phyloP scores from a whole-genome alignment of 2,888 invertebrate genomes.

The Pachycephus smyrnensis region DNA sequence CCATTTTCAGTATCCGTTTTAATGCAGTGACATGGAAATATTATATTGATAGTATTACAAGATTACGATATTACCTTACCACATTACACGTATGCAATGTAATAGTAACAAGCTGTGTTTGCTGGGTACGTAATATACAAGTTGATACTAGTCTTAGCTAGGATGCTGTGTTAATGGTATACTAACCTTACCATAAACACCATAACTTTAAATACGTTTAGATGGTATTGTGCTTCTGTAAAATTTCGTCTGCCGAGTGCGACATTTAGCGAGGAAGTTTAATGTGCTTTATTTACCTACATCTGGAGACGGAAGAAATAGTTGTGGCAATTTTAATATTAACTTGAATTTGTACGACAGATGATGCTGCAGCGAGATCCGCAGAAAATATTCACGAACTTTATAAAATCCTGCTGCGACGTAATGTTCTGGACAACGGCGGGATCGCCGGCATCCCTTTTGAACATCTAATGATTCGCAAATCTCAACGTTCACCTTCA shows the following conservation, averaged over 20 bases:
- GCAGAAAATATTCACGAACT: slow-evolving; percentile 47
- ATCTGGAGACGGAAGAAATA: neutral
- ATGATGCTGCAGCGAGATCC: slow-evolving; percentile 13
- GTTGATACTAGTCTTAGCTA: neutral
- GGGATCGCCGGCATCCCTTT: slow-evolving; percentile 32
- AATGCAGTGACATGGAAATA: too few species aligned
- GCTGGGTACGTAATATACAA: too few species aligned
- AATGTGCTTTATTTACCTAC: neutral
- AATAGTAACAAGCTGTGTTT: too few species aligned
- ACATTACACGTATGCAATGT: too few species aligned
- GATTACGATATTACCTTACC: too few species aligned
- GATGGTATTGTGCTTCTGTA: neutral
- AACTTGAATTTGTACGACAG: neutral
- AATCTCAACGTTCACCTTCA: slow-evolving; percentile 57
- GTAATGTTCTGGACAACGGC: slow-evolving; percentile 37
- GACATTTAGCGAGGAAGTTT: neutral
- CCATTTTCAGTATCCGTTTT: too few species aligned
- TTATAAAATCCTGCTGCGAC: slow-evolving; percentile 47
- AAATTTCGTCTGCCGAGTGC: neutral
- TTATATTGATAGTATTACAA: too few species aligned
- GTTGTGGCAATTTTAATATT: too few species aligned
- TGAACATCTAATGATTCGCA: slow-evolving; percentile 56
- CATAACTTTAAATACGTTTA: neutral
- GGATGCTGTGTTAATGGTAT: neutral
- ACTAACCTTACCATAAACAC: neutral